Evolutionary conservation across 2,113 vertebrate genomes (phyloP), one percentile per base, ranked within the genome.

Genomic region (Oreochromis tanganicae): DNA sequence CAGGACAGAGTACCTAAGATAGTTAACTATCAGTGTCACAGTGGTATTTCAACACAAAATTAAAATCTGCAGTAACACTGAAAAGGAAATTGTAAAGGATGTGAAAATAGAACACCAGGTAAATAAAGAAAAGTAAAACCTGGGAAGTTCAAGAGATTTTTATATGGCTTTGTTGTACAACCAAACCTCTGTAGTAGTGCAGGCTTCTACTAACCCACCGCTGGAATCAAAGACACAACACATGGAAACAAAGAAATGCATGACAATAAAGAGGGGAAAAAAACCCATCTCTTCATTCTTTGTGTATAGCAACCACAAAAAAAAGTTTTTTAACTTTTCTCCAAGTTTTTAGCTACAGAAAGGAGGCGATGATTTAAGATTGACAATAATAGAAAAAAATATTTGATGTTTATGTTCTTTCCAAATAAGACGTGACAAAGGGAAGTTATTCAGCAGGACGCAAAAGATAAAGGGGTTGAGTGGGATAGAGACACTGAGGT

Each of bases 181-280:
- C 56, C 81, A 84, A 84, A 50, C 73, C 27, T 78, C 73, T 78
- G 16, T 52, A 78, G 73, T 7, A 68, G 54, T 82, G 83, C 83
- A 71, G 21, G 71, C 89, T 86, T 89, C 87, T 32, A 38, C 81
- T 7, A 84, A 80, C 68, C 32, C 79, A 61, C 71, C 29, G 84
- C 87, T 38, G 36, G 59, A 85, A 90, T 87, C 88, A 91, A 88
- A 89, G 36, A 75, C 80, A 78, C 73, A 54, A 82, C 43, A 73
- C 68, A 84, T 54, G 7, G 75, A 89, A 86, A 86, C 80, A 90
- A 83, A 86, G 79, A 85, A 29, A 57, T 38, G 3, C 32, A 87
- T 29, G 12, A 27, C 79, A 87, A 52, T 38, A 68, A 81, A 75
- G 68, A 29, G 68, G 36, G 12, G 1, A 0, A 68, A 21, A 56